phyloP scores from a whole-genome alignment of 2,113 vertebrate species.

The Semnornis frantzii region DNA sequence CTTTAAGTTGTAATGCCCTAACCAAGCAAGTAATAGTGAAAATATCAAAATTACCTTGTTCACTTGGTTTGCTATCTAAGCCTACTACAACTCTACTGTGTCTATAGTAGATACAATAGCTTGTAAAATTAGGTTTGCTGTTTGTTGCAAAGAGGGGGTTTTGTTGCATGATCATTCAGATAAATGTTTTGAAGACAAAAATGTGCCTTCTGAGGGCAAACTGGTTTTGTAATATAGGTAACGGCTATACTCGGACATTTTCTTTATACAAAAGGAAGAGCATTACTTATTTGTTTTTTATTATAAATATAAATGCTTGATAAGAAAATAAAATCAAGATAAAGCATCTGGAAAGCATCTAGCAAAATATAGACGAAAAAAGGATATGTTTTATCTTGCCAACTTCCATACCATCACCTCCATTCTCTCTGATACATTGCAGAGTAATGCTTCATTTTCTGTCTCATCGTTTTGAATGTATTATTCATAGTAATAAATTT shows the following conservation, averaged over 20 bases:
- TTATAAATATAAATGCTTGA: neutral
- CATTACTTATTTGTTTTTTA: neutral
- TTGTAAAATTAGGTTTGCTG: neutral
- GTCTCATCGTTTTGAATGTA: slow-evolving; percentile 65
- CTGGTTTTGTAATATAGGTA: neutral
- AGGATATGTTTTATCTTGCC: neutral
- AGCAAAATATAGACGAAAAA: slow-evolving; percentile 1
- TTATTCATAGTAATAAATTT: slow-evolving; percentile 76
- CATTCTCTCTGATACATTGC: slow-evolving; percentile 40
- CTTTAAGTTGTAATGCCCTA: neutral
- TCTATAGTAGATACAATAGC: neutral
- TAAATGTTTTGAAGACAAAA: neutral
- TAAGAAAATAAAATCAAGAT: neutral
- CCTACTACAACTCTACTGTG: neutral
- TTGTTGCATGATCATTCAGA: neutral
- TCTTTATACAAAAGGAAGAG: neutral
- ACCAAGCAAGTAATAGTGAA: neutral
- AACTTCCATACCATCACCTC: neutral
- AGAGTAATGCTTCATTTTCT: slow-evolving; percentile 71
- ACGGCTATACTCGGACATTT: neutral
- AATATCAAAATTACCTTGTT: neutral
- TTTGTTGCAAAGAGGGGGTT: neutral
- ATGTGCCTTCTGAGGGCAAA: neutral
- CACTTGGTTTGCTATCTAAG: neutral
- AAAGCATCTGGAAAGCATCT: neutral